These are phyloP conservation scores for Eupithecia centaureata DNA, from an alignment of 2,888 invertebrate species.

Conservation along the genomic window DNA sequence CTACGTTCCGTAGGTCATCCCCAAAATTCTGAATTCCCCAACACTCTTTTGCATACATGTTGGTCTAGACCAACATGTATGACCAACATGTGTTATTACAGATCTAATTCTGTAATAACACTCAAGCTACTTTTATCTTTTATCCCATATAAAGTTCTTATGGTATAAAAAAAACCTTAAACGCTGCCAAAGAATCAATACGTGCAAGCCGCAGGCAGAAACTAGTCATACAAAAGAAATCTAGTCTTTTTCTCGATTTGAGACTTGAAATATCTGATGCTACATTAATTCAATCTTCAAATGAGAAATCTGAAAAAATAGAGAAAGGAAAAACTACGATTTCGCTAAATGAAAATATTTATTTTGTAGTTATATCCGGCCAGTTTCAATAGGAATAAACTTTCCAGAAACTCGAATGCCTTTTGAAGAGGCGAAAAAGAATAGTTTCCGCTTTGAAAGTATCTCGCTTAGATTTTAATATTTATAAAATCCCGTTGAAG, in stretches of 20 bases:
- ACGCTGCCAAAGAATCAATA: too few relatives aligned
- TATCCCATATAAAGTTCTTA: background rate
- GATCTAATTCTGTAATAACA: background rate
- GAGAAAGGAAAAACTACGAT: conserved; percentile 7
- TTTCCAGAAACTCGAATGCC: conserved; percentile 57
- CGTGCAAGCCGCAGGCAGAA: background rate
- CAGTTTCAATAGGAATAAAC: conserved; percentile 42
- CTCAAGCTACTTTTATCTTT: background rate
- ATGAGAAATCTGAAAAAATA: background rate
- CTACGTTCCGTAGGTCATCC: too few relatives aligned
- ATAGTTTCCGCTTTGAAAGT: conserved; percentile 64
- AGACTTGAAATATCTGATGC: background rate
- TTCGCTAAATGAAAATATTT: conserved; percentile 34
- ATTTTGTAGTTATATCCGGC: conserved; percentile 39
- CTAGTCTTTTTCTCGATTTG: background rate
- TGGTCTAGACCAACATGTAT: too few relatives aligned
- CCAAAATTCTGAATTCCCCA: too few relatives aligned
- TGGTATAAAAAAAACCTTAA: background rate
- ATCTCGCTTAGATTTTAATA: conserved; percentile 71
- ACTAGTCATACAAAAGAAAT: background rate
- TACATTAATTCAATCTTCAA: background rate
- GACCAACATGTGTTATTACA: too few relatives aligned
- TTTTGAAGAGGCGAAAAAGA: conserved; percentile 61
- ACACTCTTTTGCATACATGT: too few relatives aligned
- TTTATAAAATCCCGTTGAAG: conserved; percentile 74